These are phyloP conservation scores for Nebria ingens DNA, from an alignment of 1,140 invertebrate genomes.

Conservation along the genomic window DNA sequence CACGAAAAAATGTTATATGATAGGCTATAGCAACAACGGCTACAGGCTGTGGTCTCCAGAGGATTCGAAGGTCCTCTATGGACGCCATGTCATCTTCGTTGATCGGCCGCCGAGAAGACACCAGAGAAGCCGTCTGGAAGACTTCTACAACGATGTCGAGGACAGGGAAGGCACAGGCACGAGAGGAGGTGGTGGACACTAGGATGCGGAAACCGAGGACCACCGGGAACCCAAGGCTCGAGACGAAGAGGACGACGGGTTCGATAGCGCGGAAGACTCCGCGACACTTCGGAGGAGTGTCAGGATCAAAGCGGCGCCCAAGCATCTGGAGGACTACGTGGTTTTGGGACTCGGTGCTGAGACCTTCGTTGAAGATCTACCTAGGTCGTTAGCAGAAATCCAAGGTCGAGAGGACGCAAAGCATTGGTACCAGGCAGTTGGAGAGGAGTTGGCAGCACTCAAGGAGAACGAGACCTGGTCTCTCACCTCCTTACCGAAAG, in stretches of 20 bases:
- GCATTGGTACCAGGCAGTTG: slow-evolving; percentile 22
- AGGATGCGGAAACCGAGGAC: background rate
- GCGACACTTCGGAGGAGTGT: background rate
- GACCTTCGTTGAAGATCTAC: background rate
- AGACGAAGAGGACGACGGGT: background rate
- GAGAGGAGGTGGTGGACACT: too few species aligned
- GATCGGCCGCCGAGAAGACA: too few species aligned
- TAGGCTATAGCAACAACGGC: slow-evolving; percentile 5
- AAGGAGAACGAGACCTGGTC: slow-evolving; percentile 22
- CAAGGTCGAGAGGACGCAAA: background rate
- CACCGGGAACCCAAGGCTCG: background rate
- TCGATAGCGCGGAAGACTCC: background rate
- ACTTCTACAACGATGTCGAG: slow-evolving; percentile 13
- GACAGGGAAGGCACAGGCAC: too few species aligned
- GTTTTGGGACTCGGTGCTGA: slow-evolving; percentile 25
- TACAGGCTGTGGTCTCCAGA: slow-evolving; percentile 16
- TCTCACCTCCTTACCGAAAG: slow-evolving; percentile 20
- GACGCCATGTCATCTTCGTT: slow-evolving; percentile 25
- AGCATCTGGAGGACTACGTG: slow-evolving; percentile 20
- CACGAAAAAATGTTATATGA: slow-evolving; percentile 11
- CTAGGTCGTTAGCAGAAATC: background rate
- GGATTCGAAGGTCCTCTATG: slow-evolving; percentile 19
- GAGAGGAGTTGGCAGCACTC: slow-evolving; percentile 23
- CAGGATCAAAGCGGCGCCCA: background rate
- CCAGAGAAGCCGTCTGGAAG: background rate